These are phyloP conservation scores for Tanypteryx hageni DNA, from an alignment of 2,888 invertebrate species.

Conservation along the genomic window DNA sequence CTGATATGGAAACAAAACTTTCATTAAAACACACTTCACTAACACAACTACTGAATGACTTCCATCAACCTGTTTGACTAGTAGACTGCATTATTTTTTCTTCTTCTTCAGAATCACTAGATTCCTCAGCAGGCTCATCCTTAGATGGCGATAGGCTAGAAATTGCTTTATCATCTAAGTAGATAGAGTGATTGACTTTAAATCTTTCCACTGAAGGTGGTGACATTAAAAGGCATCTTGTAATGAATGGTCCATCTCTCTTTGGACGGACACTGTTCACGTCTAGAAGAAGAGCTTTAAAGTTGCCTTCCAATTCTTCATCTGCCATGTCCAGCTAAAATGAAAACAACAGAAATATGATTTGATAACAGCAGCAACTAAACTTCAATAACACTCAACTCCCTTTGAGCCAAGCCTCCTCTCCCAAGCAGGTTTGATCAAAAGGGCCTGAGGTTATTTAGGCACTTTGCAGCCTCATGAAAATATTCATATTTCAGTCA, in stretches of 20 bases:
- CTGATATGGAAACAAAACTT: no score
- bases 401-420: no score
- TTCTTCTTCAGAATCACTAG: conserved; percentile 29
- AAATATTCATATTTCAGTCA: no score
- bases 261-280: conserved; percentile 82
- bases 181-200: conserved; percentile 79
- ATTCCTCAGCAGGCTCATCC: background rate
- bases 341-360: conserved; percentile 70
- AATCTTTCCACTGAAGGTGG: conserved; percentile 83
- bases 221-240: conserved; percentile 76
- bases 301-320: conserved; percentile 84
- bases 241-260: conserved; percentile 83
- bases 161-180: conserved; percentile 67
- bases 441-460: no score
- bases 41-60: background rate
- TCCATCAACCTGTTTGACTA: background rate
- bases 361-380: no score
- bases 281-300: conserved; percentile 81
- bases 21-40: no score
- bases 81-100: background rate
- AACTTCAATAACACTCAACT: no score
- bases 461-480: no score
- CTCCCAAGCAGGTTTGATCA: no score
- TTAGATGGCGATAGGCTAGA: background rate
- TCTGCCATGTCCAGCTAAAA: conserved; percentile 85